Conservation (phyloP, 2,797 vertebrate species). For the Catharus ustulatus region DNA sequence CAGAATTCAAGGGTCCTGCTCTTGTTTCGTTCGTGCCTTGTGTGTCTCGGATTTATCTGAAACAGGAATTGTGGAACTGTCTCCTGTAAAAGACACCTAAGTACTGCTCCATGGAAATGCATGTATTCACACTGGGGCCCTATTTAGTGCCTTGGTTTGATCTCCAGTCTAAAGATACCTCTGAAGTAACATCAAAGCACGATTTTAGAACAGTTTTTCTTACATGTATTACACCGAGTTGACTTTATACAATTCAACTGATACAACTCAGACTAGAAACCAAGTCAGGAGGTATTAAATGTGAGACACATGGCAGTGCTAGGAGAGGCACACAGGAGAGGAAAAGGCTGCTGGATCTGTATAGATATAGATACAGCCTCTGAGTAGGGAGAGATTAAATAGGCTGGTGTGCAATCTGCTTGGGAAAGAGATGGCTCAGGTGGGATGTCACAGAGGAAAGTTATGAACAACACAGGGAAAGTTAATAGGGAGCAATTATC, state of each 20-base stretch:
- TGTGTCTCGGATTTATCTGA: background rate
- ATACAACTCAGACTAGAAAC: background rate
- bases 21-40: background rate
- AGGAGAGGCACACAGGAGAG: background rate
- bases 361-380: accelerated
- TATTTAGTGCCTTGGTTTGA: slow-evolving; percentile 52
- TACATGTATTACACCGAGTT: slow-evolving; percentile 31
- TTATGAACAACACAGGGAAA: background rate
- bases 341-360: background rate
- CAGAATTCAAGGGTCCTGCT: background rate
- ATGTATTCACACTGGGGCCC: slow-evolving; percentile 21
- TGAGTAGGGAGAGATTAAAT: background rate
- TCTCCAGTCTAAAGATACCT: slow-evolving; percentile 34
- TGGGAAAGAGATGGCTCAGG: background rate
- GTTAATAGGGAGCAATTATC: slow-evolving; percentile 27
- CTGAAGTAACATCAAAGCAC: slow-evolving; percentile 60
- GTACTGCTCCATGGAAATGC: slow-evolving; percentile 1
- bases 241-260: slow-evolving; percentile 42
- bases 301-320: background rate
- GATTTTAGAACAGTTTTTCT: slow-evolving; percentile 43
- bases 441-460: background rate
- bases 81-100: slow-evolving; percentile 17
- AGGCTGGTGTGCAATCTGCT: background rate
- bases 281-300: slow-evolving; percentile 1
- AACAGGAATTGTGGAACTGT: slow-evolving; percentile 4